Base-by-base conservation (phyloP, 2,797 vertebrate species). In the Delichon dasypus region DNA sequence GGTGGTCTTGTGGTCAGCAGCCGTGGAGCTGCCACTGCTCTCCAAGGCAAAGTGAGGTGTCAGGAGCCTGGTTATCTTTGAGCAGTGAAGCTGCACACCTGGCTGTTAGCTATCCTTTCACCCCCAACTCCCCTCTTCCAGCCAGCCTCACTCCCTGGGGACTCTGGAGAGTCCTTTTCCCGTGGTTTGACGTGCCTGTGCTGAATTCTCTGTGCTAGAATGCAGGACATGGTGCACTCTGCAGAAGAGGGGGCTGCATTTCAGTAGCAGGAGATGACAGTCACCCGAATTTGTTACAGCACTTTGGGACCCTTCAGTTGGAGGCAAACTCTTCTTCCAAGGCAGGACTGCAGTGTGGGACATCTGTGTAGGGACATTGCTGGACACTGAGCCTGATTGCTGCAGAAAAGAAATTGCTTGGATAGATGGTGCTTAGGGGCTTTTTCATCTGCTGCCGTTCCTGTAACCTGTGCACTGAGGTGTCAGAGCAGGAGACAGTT, bases 231-330 rank as follows among this genome's bases (percentile, higher is more conserved):
- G 62, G 18, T 62, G 17, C 34, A 5, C 23, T 60, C 67, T 4
- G 5, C 67, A 45, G 57, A 54, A 64, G 32, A 66, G 25, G 34
- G 71, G 67, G 58, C 88, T 93, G 86, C 50, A 21, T 94, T 95
- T 89, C 61, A 77, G 82, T 71, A 80, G n/a, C 80, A 94, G 61
- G 23, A 61, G 48, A 75, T 88, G 78, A 48, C 34, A 82, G 58
- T 70, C 29, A 15, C 38, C 45, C 38, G 13, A 6, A n/a, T 40
- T 94, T 72, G 20, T 40, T 82, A 80, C 89, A 96, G 96, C 97
- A 97, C 96, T 97, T 94, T 73, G 97, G 97, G 97, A 97, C 96
- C 97, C 97, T 98, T 97, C 96, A 57, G 76, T 57, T 65, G 9
- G 21, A 96, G 86, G 93, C 91, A 83, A 21, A 32, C 18, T 57